Evolutionary conservation across 2,888 invertebrate species (phyloP), one percentile per base, ranked within the genome.

Genomic region (Crepidodera aurea): DNA sequence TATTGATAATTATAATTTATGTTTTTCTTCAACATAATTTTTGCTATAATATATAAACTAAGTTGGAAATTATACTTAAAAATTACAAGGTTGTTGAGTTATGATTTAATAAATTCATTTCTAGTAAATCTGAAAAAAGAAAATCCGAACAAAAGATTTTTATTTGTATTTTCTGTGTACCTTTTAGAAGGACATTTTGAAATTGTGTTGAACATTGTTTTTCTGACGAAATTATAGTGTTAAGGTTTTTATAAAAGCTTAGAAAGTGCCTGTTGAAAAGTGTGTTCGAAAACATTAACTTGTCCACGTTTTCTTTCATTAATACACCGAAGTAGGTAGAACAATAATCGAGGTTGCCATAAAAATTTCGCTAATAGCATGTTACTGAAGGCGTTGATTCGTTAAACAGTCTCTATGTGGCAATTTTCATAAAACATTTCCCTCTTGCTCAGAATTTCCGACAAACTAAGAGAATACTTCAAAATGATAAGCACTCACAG

Each of bases 401-500:
- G 27, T 37, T 59, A 59, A 59, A 59, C 27, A 58, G 29, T 53
- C 59, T 46, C 59, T 37, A 53, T 44, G 53, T 60, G 39, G 48
- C 39, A 53, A 60, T 51, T 60, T 60, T 44, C 48, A 58, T 51
- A 51, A 58, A 50, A 58, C 13, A 58, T 58, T 58, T 58, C 42
- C 51, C 22, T 58, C 39, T 29, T 34, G 32, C 29, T 51, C 13
- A 58, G 50, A 51, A 51, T 60, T 54, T 54, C 48, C 53, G 34
- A 42, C 53, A 37, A 54, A 25, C 39, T 54, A 54, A 53, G 54
- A 37, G 54, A 54, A 60, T 60, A 60, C 46, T 48, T 53, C 53
- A 60, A 60, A 60, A 53, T 60, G 60, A 60, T 60, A 60, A 60
- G 53, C 53, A 27, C 29, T 44, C 18, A 48, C 53, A 53, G 46